A percentile compares a stretch with the other conserved stretches of the same genome.
Evolutionary conservation across 2,797 vertebrate genomes (phyloP).

Genomic region (Capromys pilorides): DNA sequence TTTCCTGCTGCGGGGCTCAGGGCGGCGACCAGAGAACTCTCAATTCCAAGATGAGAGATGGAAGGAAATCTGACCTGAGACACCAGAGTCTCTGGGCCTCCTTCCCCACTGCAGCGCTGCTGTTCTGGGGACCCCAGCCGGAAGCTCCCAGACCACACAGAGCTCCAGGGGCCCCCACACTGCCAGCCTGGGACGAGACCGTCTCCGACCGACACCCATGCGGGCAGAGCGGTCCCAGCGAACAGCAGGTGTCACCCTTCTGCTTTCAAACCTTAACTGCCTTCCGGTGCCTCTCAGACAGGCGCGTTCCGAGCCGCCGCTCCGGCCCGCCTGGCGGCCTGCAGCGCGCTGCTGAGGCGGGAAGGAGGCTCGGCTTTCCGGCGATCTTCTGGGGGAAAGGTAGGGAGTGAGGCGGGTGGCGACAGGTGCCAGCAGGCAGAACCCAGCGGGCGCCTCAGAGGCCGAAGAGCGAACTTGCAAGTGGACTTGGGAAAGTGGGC

Average conservation of each 20-base stretch:
- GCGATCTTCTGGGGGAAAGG: not conserved
- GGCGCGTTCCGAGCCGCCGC: not conserved
- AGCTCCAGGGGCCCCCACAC: not conserved
- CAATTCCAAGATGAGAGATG: not conserved
- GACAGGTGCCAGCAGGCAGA: not conserved
- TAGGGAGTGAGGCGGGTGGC: fast-evolving
- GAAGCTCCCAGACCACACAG: no score
- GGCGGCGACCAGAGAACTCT: not conserved
- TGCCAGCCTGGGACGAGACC: not conserved
- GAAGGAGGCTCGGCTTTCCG: fast-evolving
- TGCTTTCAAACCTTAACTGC: slow-evolving; percentile 47
- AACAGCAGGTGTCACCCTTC: slow-evolving; percentile 75
- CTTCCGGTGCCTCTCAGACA: slow-evolving; percentile 47
- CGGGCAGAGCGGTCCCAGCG: not conserved
- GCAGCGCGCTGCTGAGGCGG: not conserved
- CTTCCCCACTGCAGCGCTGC: fast-evolving
- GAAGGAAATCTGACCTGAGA: not conserved
- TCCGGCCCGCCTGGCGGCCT: not conserved
- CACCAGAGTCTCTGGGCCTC: not conserved
- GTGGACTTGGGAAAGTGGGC: not conserved
- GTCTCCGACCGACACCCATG: not conserved
- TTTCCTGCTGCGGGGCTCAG: not conserved
- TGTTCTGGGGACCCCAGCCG: not conserved
- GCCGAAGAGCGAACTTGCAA: not conserved
- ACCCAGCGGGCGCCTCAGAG: not conserved